A percentile compares a stretch with the other conserved stretches of the same genome.
These are phyloP conservation scores for Cybosia mesomella DNA, from an alignment of 2,888 invertebrate species.

Conservation along the genomic window DNA sequence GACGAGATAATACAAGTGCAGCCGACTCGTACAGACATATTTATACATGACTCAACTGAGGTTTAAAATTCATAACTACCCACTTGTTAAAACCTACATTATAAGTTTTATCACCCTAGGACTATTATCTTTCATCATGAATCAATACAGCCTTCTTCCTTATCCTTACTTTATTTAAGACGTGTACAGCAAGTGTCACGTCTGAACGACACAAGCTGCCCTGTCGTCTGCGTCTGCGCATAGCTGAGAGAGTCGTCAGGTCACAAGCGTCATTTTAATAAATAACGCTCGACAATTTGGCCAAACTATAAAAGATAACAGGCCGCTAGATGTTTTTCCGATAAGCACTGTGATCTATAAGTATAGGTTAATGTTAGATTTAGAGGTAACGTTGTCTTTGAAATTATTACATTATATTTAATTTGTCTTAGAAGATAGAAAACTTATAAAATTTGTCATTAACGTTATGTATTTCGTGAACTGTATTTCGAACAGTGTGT, in stretches of 20 bases:
- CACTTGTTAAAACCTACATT: constrained; percentile 1
- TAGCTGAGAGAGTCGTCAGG: constrained; percentile 19
- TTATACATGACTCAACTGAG: neutral
- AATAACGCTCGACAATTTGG: constrained; percentile 69
- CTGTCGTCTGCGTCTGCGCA: constrained; percentile 29
- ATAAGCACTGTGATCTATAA: constrained; percentile 61
- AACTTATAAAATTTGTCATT: neutral
- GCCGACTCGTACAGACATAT: too few relatives aligned
- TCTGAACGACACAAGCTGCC: constrained; percentile 20
- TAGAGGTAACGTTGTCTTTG: constrained; percentile 20
- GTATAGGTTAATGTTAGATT: constrained; percentile 42
- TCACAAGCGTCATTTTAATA: constrained; percentile 63
- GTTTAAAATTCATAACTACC: neutral
- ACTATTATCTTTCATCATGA: constrained; percentile 17
- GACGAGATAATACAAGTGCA: too few relatives aligned
- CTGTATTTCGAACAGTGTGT: too few relatives aligned
- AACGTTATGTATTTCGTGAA: neutral
- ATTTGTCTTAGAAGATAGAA: neutral
- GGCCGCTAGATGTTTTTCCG: constrained; percentile 63
- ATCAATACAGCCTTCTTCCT: constrained; percentile 16
- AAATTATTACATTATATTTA: neutral
- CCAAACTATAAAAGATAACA: constrained; percentile 64
- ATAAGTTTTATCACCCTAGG: constrained; percentile 6
- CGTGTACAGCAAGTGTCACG: constrained; percentile 14
- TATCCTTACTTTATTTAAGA: constrained; percentile 12